Evolutionary conservation across 2,113 vertebrate genomes (phyloP).

Genomic region (Gavialis gangeticus): DNA sequence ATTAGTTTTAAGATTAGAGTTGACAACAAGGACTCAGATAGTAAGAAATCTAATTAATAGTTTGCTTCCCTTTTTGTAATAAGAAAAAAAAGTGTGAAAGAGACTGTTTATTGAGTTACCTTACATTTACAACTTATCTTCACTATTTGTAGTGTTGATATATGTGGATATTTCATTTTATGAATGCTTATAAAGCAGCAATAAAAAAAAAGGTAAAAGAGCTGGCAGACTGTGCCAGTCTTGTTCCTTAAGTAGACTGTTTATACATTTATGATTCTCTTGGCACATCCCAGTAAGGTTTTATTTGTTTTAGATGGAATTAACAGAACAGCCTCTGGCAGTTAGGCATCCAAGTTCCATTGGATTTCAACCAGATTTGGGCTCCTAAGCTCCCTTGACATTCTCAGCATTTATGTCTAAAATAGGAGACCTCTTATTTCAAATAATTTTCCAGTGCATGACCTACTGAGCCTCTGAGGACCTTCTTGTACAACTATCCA

Average conservation of each 20-base stretch:
- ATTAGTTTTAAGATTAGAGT: conserved; percentile 42
- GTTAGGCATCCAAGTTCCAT: neutral
- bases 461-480: neutral
- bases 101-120: neutral
- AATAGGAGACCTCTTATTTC: neutral
- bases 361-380: neutral
- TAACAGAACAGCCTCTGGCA: neutral
- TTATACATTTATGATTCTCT: neutral
- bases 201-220: neutral
- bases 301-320: neutral
- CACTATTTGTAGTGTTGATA: neutral
- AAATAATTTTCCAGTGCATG: neutral
- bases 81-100: neutral
- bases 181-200: neutral
- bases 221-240: neutral
- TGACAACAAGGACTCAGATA: conserved; percentile 29
- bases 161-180: neutral
- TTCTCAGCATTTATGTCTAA: neutral
- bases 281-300: neutral
- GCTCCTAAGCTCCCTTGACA: neutral
- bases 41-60: conserved; percentile 34
- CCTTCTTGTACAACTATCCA: neutral
- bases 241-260: neutral
- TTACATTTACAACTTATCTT: neutral
- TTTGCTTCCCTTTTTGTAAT: conserved; percentile 9